These are phyloP conservation scores for Phrynocephalus vlangalii DNA, from an alignment of 2,797 vertebrate genomes.

Conservation along the genomic window DNA sequence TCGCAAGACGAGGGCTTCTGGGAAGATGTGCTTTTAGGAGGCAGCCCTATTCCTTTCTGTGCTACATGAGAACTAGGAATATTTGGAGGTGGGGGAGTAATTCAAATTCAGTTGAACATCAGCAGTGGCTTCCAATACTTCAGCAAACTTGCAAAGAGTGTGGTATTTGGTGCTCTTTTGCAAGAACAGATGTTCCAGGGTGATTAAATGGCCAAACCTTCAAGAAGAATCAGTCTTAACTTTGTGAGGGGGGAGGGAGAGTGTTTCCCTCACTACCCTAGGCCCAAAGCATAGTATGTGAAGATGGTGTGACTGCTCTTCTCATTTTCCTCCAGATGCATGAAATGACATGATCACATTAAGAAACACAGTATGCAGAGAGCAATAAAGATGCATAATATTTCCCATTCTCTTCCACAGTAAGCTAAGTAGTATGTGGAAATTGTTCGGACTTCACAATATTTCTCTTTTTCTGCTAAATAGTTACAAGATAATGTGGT, in stretches of 20 bases:
- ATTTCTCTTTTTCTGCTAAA: not conserved
- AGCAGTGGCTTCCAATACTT: conserved; percentile 10
- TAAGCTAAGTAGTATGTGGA: not conserved
- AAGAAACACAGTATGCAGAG: too few relatives aligned
- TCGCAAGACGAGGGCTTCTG: conserved; percentile 30
- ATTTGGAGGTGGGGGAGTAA: conserved; percentile 17
- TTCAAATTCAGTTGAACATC: conserved; percentile 30
- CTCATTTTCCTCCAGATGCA: not conserved
- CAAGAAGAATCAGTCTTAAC: not conserved
- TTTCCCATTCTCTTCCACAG: too few relatives aligned
- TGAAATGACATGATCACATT: not conserved
- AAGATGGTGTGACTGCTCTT: not conserved
- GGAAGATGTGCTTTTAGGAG: conserved; percentile 33
- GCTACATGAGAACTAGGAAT: conserved; percentile 31
- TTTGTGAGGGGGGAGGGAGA: conserved; percentile 11
- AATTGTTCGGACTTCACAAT: not conserved
- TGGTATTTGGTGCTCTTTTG: conserved; percentile 32
- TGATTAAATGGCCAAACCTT: not conserved
- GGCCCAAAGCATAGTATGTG: not conserved
- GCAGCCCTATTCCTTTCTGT: not conserved
- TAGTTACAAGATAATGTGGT: not conserved
- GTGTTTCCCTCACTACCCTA: not conserved
- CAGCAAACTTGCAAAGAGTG: not conserved
- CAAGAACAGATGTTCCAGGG: conserved; percentile 6
- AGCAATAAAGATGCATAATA: too few relatives aligned